Conservation (phyloP, 1,140 invertebrate genomes). For the Cydia splendana region DNA sequence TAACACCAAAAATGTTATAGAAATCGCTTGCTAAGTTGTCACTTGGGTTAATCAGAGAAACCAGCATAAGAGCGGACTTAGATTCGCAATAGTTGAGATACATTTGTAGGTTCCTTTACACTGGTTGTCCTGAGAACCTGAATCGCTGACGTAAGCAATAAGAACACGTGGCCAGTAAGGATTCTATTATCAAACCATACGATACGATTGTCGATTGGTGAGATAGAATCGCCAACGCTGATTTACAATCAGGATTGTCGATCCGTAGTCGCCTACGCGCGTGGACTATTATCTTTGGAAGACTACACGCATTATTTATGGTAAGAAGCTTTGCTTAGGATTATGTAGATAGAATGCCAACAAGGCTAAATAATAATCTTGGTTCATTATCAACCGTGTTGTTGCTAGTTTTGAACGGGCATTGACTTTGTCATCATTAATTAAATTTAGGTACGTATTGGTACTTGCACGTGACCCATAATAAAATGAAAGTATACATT, state of each 20-base stretch:
- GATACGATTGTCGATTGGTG: slow-evolving; percentile 26
- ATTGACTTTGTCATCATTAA: slow-evolving; percentile 27
- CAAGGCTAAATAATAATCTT: slow-evolving; percentile 58
- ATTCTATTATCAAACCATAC: slow-evolving; percentile 32
- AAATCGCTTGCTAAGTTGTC: not conserved
- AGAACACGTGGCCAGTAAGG: not conserved
- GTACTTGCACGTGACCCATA: not conserved
- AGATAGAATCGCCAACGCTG: slow-evolving; percentile 48
- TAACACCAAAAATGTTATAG: slow-evolving; percentile 1
- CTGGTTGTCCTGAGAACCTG: not conserved
- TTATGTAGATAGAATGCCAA: slow-evolving; percentile 75
- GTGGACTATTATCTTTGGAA: slow-evolving; percentile 67
- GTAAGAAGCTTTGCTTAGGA: slow-evolving; percentile 76
- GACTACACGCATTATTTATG: slow-evolving; percentile 78
- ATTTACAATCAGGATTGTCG: slow-evolving; percentile 77
- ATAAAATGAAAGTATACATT: no score
- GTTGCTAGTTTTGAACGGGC: slow-evolving; percentile 22
- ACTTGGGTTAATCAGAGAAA: not conserved
- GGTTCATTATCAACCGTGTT: slow-evolving; percentile 32
- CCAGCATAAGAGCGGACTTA: not conserved
- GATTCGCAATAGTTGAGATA: not conserved
- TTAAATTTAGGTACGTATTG: slow-evolving; percentile 30
- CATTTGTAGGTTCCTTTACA: not conserved
- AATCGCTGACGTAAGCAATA: not conserved
- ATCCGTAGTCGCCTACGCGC: slow-evolving; percentile 72